Evolutionary conservation across 2,797 vertebrate genomes (phyloP), one percentile per base, ranked within the genome.

Genomic region (Gallinago nigripennis): DNA sequence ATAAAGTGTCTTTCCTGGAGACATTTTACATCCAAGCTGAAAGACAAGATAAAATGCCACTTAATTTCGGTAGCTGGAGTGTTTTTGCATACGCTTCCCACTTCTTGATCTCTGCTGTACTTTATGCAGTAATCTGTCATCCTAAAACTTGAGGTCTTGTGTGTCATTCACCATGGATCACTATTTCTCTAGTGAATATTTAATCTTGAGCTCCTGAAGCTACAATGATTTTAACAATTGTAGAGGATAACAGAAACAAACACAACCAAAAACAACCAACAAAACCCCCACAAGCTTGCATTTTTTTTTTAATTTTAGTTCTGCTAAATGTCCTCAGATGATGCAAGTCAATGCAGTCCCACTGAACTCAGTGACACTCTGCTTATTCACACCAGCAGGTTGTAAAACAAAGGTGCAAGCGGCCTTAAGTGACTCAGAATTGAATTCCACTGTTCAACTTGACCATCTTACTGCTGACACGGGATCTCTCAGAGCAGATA

Each of bases 11-110:
- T 93, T 92, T 93, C 30, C 70, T 58, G 54, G 35, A 92, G 46
- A 77, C 30, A n/a, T 88, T 88, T 93, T 30, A 81, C 6, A 13
- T 3, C 33, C 24, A 54, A 2, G 0, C 35, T 79, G 66, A 92
- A 79, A 93, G 58, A 50, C 24, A 81, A 65, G 43, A 61, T 35
- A 91, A 95, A 92, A 90, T 75, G 54, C 24, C 82, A 75, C 23
- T 45, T 82, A 50, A 85, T 75, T 91, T 94, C 31, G 68, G 35
- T 21, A 75, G 8, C 28, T 77, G 57, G 15, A 25, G 39, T 1
- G 18, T n/a, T 64, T 91, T 71, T 46, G 18, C 23, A 17, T 61
- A 19, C 30, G 39, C 30, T 90, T 45, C 51, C 68, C 70, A 58
- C 18, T 82, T 15, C 30, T n/a, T 90, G 37, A 76, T 82, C 63